A percentile compares a stretch with the other conserved stretches of the same genome.
phyloP scores from a whole-genome alignment of 23 tunicate species.

The Aplidium turbinatum region DNA sequence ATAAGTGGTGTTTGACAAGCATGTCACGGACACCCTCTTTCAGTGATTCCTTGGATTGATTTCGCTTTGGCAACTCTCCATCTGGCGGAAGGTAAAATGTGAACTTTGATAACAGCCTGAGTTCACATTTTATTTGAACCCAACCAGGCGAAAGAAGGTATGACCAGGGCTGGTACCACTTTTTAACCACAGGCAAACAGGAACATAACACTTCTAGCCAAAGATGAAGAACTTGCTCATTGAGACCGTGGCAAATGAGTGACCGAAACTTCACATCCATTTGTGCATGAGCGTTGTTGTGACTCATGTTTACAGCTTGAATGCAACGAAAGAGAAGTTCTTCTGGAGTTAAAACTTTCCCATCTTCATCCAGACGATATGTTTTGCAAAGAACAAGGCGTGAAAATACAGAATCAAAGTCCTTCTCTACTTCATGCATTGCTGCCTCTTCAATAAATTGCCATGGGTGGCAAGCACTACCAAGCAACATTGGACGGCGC shows the following conservation, averaged over 20 bases:
- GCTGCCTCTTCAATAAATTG: constrained; percentile 93
- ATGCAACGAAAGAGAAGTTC: constrained; percentile 81
- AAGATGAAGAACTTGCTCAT: constrained; percentile 89
- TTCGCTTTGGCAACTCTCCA: constrained; percentile 72
- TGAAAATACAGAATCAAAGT: constrained; percentile 89
- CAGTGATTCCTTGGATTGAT: constrained; percentile 65
- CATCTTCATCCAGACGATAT: constrained; percentile 86
- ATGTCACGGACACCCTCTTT: constrained; percentile 86
- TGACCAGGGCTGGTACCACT: constrained; percentile 97
- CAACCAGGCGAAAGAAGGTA: constrained; percentile 84
- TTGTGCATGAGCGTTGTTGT: constrained; percentile 88
- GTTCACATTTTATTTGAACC: constrained; percentile 92
- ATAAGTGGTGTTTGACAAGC: constrained; percentile 94
- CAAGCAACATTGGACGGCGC: constrained; percentile 71
- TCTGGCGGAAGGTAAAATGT: constrained; percentile 83
- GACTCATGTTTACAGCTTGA: constrained; percentile 90
- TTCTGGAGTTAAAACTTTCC: constrained; percentile 92
- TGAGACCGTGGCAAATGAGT: constrained; percentile 70
- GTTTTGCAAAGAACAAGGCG: constrained; percentile 88
- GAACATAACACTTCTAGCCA: constrained; percentile 87
- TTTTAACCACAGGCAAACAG: constrained; percentile 62
- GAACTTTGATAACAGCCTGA: constrained; percentile 64
- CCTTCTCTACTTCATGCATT: constrained; percentile 78
- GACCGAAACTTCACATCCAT: constrained; percentile 92
- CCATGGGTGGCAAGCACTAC: constrained; percentile 87